Evolutionary conservation across 2,113 vertebrate species (phyloP), one percentile per base, ranked within the genome.

Genomic region (Benthochromis sp.): DNA sequence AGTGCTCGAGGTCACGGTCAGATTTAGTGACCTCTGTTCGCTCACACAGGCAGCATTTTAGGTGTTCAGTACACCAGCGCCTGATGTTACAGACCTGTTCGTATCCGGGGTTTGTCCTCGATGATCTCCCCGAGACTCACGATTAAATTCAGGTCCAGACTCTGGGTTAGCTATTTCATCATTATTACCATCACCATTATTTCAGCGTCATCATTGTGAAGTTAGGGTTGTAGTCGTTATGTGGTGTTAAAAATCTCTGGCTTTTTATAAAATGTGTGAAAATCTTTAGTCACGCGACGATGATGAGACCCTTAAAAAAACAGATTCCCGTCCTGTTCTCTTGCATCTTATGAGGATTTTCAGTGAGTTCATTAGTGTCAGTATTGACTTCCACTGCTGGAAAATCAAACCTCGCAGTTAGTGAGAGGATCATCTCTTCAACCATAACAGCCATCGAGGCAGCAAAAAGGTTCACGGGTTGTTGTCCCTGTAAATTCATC

Each of bases 221-320:
- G 24, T 29, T 2, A 1, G 55, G 11, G 54, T 14, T 0, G 0
- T 14, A 57, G 54, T 27, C 12, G 12, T 14, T 14, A 13, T 8
- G 54, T 27, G 2, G 12, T 57, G 54, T 5, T 57, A 0, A 27
- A 29, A 54, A 53, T 54, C 53, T 54, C 53, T 54, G 53, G n/a
- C n/a, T 24, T 54, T 21, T 54, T 11, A 19, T 9, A 52, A 19
- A 52, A 52, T 52, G 17, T 52, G 50, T 52, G 17, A 52, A 52
- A 52, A 52, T 19, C 10, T 54, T 54, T 11, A 54, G 53, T 54
- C 53, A 24, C 3, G 2, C 6, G 0, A 54, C 1, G 1, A 54
- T 6, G 52, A 53, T 6, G 52, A 53, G 19, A 21, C 19, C 52
- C 19, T 24, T 21, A 12, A 55, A 55, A 11, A 54, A 21, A 3